Base-by-base conservation (phyloP, 2,888 invertebrate genomes). In the Osmoderma eremita region DNA sequence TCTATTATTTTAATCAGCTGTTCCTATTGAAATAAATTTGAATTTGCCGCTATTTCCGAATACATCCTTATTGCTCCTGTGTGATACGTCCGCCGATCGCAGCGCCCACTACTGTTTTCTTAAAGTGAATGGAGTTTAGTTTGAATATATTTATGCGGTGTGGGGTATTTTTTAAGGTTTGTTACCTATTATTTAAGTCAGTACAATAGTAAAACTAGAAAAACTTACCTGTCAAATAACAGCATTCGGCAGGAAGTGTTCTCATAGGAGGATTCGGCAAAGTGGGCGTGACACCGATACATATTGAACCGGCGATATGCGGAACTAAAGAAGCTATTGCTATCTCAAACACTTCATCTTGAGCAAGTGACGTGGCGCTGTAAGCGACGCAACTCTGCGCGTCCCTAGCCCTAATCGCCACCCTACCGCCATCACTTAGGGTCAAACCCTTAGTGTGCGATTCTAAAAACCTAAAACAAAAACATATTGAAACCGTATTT, bases 271-370 rank as follows among this genome's bases (percentile, higher is more conserved):
- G 90, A 56, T 67, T 81, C 74, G 81, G 81, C 30, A 75, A 77
- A 1, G 87, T 83, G 75, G 89, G 88, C 0, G 95, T 90, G 8
- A 95, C 87, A 0, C 95, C 95, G 79, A 95, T 87, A 68, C 88
- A 88, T 51, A 95, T 83, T 38, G 90, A 90, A 6, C 95, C 95
- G 65, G 90, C 88, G 83, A 88, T 89, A 63, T 88, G 87, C 3
- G 84, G 82, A 50, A 86, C 86, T 67, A 89, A 84, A 73, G 88
- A 86, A 68, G 87, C 81, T 63, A 93, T 86, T 65, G 88, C 86
- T 36, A 93, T 89, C 85, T 95, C 94, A 79, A 92, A 94, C 24
- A 92, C 81, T 78, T 94, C 93, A 71, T 92, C 92, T 61, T 88
- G 83, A 38, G 88, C 88, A 17, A 95, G 84, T 15, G 90, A 88